phyloP scores from a whole-genome alignment of 1,140 invertebrate species.

The Meteorus sp. region DNA sequence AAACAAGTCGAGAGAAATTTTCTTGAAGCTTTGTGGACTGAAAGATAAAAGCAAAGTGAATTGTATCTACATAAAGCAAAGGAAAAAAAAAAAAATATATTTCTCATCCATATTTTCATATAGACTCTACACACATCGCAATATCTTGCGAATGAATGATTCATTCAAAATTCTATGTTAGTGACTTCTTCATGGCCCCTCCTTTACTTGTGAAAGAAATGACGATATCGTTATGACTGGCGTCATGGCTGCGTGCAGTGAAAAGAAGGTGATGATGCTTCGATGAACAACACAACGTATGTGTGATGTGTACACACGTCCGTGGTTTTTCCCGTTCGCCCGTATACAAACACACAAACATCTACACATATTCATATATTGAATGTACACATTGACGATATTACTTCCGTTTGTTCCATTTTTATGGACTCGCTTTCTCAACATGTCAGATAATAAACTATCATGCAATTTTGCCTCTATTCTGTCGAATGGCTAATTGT shows the following conservation, averaged over 20 bases:
- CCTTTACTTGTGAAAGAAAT: too few relatives aligned
- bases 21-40: constrained; percentile 11
- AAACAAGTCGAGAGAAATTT: constrained; percentile 18
- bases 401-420: constrained; percentile 22
- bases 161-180: constrained; percentile 21
- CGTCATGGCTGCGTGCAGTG: background rate
- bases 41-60: constrained; percentile 19
- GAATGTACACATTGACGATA: constrained; percentile 5
- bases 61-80: too few relatives aligned
- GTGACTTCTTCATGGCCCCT: constrained; percentile 1
- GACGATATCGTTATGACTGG: too few relatives aligned
- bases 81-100: too few relatives aligned
- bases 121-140: too few relatives aligned
- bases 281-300: constrained; percentile 19
- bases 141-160: constrained; percentile 18
- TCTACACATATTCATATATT: too few relatives aligned
- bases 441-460: constrained; percentile 2
- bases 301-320: constrained; percentile 11
- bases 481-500: too few relatives aligned
- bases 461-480: too few relatives aligned
- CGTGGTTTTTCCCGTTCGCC: background rate
- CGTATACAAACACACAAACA: background rate
- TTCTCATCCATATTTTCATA: too few relatives aligned
- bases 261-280: constrained; percentile 12
- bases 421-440: constrained; percentile 23